Evolutionary conservation across 2,888 invertebrate species (phyloP).

Genomic region (Colletes collaris): DNA sequence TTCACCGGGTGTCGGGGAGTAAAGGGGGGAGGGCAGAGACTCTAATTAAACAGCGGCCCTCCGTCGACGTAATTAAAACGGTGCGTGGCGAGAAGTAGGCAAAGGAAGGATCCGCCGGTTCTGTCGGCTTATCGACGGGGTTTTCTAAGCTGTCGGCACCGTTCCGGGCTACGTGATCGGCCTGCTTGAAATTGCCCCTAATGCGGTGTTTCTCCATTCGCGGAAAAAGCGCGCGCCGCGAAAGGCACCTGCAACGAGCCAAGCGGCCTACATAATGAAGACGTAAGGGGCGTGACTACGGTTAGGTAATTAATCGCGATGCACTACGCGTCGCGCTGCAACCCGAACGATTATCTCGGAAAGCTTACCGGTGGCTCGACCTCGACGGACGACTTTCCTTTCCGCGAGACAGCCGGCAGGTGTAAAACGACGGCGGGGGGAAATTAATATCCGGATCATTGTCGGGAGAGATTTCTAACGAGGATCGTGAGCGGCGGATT

Average conservation of each 20-base stretch:
- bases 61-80: constrained; percentile 46
- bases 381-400: constrained; percentile 43
- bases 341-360: constrained; percentile 36
- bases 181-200: constrained; percentile 74
- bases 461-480: constrained; percentile 18
- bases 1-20: constrained; percentile 6
- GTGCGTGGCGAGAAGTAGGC: constrained; percentile 6
- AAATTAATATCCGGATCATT: constrained; percentile 11
- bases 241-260: constrained; percentile 75
- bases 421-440: neutral
- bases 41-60: constrained; percentile 44
- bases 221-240: constrained; percentile 59
- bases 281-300: constrained; percentile 67
- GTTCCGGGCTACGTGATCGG: constrained; percentile 68
- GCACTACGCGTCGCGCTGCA: constrained; percentile 53
- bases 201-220: constrained; percentile 66
- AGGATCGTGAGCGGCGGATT: neutral
- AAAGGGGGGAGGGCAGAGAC: neutral
- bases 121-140: constrained; percentile 71
- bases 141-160: constrained; percentile 71
- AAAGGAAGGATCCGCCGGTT: constrained; percentile 62
- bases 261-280: constrained; percentile 78
- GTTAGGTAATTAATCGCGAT: constrained; percentile 70
- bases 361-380: constrained; percentile 1
- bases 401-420: constrained; percentile 1